A percentile compares a stretch with the other conserved stretches of the same genome.
phyloP scores from a whole-genome alignment of 2,113 vertebrate genomes.

The Saccopteryx leptura region DNA sequence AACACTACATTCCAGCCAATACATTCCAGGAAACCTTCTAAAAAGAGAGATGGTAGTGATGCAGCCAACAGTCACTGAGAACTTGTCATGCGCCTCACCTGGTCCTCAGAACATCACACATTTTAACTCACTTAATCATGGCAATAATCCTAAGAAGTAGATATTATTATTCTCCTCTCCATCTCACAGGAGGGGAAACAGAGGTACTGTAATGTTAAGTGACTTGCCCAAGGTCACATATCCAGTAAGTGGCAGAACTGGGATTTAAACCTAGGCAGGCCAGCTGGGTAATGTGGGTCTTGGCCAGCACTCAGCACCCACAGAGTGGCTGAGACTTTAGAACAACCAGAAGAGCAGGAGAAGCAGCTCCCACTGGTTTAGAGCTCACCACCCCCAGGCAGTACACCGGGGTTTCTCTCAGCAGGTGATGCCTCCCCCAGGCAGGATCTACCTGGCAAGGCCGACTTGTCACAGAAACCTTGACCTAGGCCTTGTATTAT shows the following conservation, averaged over 20 bases:
- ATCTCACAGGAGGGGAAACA: not conserved
- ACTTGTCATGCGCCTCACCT: accelerated
- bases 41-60: not conserved
- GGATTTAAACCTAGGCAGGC: not conserved
- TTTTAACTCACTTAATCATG: not conserved
- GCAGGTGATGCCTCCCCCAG: not conserved
- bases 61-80: not conserved
- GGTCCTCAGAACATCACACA: not conserved
- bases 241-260: not conserved
- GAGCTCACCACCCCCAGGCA: accelerated
- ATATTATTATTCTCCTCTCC: not conserved
- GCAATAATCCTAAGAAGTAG: not conserved
- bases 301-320: not conserved
- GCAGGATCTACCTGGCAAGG: not conserved
- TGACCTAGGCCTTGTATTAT: too few species aligned
- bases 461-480: not conserved
- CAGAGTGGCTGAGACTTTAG: not conserved
- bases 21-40: not conserved
- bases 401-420: not conserved
- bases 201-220: not conserved
- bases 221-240: not conserved
- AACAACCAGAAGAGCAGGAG: not conserved
- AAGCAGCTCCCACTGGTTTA: accelerated
- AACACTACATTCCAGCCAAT: not conserved
- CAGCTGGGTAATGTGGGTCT: not conserved